These are phyloP conservation scores for Belonocnema kinseyi DNA, from an alignment of 1,140 invertebrate genomes.

Conservation along the genomic window DNA sequence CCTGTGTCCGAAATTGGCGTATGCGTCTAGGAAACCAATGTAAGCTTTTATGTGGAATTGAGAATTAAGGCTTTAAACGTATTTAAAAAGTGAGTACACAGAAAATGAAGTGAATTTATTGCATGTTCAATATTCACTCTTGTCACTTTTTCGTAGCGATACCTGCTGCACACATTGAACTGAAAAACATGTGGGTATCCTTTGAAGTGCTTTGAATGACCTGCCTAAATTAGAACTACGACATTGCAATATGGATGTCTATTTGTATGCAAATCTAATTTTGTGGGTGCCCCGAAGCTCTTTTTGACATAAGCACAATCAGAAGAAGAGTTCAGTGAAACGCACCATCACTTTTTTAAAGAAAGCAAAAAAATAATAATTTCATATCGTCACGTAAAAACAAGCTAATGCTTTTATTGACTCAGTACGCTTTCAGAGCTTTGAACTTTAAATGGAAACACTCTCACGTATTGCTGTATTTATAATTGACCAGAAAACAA, in stretches of 20 bases:
- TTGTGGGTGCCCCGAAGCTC: not conserved
- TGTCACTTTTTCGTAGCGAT: not conserved
- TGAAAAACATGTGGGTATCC: conserved; percentile 9
- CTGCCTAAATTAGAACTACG: not conserved
- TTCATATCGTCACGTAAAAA: not conserved
- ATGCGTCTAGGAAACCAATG: no score
- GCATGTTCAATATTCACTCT: conserved; percentile 1
- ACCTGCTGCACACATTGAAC: conserved; percentile 1
- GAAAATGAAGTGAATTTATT: conserved; percentile 3
- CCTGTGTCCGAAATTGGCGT: no score
- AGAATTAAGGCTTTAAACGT: not conserved
- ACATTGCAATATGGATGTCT: conserved; percentile 7
- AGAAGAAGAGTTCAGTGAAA: conserved; percentile 11
- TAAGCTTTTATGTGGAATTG: no score
- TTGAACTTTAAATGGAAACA: no score
- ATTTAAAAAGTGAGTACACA: not conserved
- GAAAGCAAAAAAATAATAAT: conserved; percentile 6
- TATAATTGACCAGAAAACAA: no score
- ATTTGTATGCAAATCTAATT: conserved; percentile 21
- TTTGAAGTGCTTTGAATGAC: conserved; percentile 24
- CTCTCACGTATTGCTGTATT: no score
- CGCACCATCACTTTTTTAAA: not conserved
- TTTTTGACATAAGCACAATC: conserved; percentile 3
- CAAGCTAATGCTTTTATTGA: not conserved
- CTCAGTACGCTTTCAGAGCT: not conserved